phyloP scores from a whole-genome alignment of 2,888 invertebrate genomes.

The Pecten maximus region DNA sequence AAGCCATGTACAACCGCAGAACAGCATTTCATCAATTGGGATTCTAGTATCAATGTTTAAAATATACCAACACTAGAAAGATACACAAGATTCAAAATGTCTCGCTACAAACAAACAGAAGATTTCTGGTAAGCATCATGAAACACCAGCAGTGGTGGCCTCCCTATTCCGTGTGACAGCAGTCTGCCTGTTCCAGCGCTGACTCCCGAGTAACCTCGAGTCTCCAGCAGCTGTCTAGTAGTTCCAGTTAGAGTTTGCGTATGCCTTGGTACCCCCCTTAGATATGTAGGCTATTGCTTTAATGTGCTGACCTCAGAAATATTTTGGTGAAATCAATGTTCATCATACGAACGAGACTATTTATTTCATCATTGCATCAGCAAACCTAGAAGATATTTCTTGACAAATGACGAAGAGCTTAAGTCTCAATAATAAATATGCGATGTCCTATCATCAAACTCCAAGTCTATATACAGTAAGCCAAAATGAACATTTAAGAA shows the following conservation, averaged over 20 bases:
- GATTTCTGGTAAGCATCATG: background rate
- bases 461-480: too few relatives aligned
- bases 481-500: too few relatives aligned
- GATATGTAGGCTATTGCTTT: too few relatives aligned
- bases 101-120: slow-evolving; percentile 28
- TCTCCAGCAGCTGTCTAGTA: slow-evolving; percentile 42
- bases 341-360: too few relatives aligned
- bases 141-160: background rate
- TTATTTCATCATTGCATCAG: too few relatives aligned
- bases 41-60: slow-evolving; percentile 35
- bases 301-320: too few relatives aligned
- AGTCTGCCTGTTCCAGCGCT: background rate
- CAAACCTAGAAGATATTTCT: too few relatives aligned
- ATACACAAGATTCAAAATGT: slow-evolving; percentile 25
- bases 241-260: slow-evolving; percentile 17
- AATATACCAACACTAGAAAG: slow-evolving; percentile 33
- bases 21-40: slow-evolving; percentile 1
- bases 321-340: too few relatives aligned
- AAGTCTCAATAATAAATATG: too few relatives aligned
- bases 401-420: background rate
- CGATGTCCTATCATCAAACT: too few relatives aligned
- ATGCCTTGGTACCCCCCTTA: slow-evolving; percentile 44
- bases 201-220: slow-evolving; percentile 41
- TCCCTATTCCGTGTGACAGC: background rate
- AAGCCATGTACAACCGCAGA: slow-evolving; percentile 33